Conservation (phyloP, 2,113 vertebrate genomes). For the Campylorhamphus procurvoides region DNA sequence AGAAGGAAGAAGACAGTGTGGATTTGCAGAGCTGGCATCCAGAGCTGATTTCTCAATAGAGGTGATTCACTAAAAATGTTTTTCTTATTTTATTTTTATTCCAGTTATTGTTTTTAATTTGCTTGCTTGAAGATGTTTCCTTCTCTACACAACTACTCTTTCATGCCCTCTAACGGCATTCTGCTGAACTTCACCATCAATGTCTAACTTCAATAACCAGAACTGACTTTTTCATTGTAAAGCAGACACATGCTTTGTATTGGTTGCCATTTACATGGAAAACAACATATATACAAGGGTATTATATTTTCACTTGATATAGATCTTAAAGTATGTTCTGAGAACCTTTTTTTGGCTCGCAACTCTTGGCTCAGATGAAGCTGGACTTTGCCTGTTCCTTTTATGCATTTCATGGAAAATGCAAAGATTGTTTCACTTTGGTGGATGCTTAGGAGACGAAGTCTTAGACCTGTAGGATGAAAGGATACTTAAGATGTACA, state of each 20-base stretch:
- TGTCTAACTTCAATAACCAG: background rate
- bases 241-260: background rate
- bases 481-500: background rate
- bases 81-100: constrained; percentile 15
- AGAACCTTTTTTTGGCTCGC: background rate
- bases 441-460: background rate
- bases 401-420: background rate
- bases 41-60: background rate
- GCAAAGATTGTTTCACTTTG: background rate
- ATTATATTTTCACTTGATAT: background rate
- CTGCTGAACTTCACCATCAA: constrained; percentile 56
- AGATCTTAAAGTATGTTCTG: background rate
- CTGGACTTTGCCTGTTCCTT: background rate
- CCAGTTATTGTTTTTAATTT: background rate
- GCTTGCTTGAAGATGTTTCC: background rate
- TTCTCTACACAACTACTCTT: constrained; percentile 75
- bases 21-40: background rate
- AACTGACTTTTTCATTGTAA: background rate
- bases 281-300: background rate
- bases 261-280: background rate
- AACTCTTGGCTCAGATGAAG: background rate
- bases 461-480: background rate
- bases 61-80: background rate
- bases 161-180: constrained; percentile 87
- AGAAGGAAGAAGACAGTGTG: background rate